Evolutionary conservation across 1,140 invertebrate species (phyloP).

Genomic region (Zaprionus tsacasi): DNA sequence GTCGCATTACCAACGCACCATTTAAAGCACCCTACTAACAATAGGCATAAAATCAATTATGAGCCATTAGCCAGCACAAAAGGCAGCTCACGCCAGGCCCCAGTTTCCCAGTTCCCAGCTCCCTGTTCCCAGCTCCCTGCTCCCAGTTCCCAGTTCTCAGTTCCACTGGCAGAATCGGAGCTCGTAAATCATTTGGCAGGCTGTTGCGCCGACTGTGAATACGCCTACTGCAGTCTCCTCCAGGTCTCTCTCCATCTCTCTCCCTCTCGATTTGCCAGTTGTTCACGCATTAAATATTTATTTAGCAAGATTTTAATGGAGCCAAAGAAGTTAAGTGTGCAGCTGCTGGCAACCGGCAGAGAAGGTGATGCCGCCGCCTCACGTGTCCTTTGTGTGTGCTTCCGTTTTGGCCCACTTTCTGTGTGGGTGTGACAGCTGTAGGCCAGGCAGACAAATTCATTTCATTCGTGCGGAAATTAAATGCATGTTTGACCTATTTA

Average conservation of each 20-base stretch:
- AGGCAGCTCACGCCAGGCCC: slow-evolving; percentile 20
- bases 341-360: slow-evolving; percentile 23
- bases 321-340: slow-evolving; percentile 76
- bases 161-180: not conserved
- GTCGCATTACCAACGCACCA: slow-evolving; percentile 72
- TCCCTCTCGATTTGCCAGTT: slow-evolving; percentile 45
- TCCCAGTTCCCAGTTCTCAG: not conserved
- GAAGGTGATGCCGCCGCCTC: slow-evolving; percentile 47
- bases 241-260: not conserved
- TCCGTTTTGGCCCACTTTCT: slow-evolving; percentile 36
- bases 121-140: not conserved
- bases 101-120: not conserved
- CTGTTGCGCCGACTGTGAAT: slow-evolving; percentile 52
- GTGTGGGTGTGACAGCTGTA: slow-evolving; percentile 56
- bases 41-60: slow-evolving; percentile 82
- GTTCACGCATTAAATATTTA: slow-evolving; percentile 80
- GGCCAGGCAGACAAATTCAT: slow-evolving; percentile 65
- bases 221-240: not conserved
- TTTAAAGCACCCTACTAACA: slow-evolving; percentile 64
- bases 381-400: slow-evolving; percentile 50
- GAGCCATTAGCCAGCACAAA: slow-evolving; percentile 68
- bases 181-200: slow-evolving; percentile 75
- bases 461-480: slow-evolving; percentile 79
- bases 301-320: slow-evolving; percentile 80
- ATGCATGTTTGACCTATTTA: slow-evolving; percentile 80